phyloP scores from a whole-genome alignment of 2,888 invertebrate species.

The Nomada ferruginata region DNA sequence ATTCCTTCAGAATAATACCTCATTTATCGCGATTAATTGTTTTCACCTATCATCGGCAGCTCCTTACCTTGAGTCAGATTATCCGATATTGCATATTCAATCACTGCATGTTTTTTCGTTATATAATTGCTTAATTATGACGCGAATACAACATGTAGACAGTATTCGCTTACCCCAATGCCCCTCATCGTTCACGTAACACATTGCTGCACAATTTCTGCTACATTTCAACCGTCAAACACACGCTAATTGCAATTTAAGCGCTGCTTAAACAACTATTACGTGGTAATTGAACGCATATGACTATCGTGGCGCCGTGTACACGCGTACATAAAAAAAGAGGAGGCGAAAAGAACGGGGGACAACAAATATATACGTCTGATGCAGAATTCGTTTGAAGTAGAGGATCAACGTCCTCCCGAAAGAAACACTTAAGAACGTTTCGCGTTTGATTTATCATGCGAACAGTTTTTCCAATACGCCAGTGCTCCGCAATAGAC shows the following conservation, averaged over 20 bases:
- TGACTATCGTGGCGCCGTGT: no score
- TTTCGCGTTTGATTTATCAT: conserved; percentile 8
- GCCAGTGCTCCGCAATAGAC: not conserved
- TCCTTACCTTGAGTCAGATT: not conserved
- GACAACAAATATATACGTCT: not conserved
- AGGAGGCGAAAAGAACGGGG: not conserved
- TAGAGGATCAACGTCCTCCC: not conserved
- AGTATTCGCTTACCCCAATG: not conserved
- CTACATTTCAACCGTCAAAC: conserved; percentile 46
- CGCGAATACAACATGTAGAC: not conserved
- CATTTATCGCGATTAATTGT: not conserved
- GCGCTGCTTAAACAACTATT: not conserved
- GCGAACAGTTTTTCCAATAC: conserved; percentile 17
- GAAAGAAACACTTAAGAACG: conserved; percentile 5
- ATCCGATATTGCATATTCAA: conserved; percentile 4
- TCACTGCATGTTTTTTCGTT: conserved; percentile 14
- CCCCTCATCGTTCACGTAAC: conserved; percentile 19
- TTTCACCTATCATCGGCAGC: not conserved
- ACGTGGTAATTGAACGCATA: not conserved
- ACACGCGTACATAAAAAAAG: no score
- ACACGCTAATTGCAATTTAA: conserved; percentile 42
- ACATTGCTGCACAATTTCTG: conserved; percentile 33
- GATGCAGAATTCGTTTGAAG: not conserved
- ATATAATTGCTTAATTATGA: conserved; percentile 40
- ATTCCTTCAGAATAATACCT: not conserved